These are phyloP conservation scores for Alosa alosa DNA, from an alignment of 2,113 vertebrate species.

Conservation along the genomic window DNA sequence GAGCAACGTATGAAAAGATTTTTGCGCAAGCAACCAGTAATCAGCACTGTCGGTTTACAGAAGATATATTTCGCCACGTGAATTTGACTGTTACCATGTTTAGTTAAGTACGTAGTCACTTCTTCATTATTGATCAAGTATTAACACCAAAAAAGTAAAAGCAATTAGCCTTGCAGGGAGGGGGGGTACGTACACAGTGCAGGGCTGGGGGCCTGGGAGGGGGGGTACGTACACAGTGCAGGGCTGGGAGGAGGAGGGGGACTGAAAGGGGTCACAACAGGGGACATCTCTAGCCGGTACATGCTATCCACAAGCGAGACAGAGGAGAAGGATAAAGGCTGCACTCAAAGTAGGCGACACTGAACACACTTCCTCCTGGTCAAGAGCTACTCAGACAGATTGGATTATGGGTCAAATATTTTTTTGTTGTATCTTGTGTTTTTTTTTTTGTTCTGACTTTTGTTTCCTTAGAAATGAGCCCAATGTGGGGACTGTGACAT, in stretches of 20 bases:
- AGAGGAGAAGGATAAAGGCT: not conserved
- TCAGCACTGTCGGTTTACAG: conserved; percentile 54
- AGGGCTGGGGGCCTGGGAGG: conserved; percentile 47
- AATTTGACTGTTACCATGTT: conserved; percentile 69
- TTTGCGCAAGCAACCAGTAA: conserved; percentile 62
- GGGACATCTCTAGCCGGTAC: conserved; percentile 77
- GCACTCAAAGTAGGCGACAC: conserved; percentile 54
- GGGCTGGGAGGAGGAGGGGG: conserved; percentile 25
- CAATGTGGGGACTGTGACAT: conserved; percentile 12
- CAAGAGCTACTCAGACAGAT: conserved; percentile 52
- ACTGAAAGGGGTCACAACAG: conserved; percentile 70
- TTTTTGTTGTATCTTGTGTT: not conserved
- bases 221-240: conserved; percentile 73
- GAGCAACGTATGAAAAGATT: conserved; percentile 69
- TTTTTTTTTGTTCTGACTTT: conserved; percentile 4
- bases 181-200: conserved; percentile 73
- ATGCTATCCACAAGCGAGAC: conserved; percentile 71
- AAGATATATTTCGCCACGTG: conserved; percentile 60
- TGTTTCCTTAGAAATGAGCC: not conserved
- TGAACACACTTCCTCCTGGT: conserved; percentile 59
- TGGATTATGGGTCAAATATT: conserved; percentile 58
- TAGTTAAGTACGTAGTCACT: conserved; percentile 78
- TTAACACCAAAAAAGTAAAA: conserved; percentile 78
- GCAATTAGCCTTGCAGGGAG: conserved; percentile 73
- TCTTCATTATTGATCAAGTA: conserved; percentile 57